A percentile compares a stretch with the other conserved stretches of the same genome.
These are phyloP conservation scores for Cyphomyrus discorhynchus DNA, from an alignment of 2,113 vertebrate genomes.

Conservation along the genomic window DNA sequence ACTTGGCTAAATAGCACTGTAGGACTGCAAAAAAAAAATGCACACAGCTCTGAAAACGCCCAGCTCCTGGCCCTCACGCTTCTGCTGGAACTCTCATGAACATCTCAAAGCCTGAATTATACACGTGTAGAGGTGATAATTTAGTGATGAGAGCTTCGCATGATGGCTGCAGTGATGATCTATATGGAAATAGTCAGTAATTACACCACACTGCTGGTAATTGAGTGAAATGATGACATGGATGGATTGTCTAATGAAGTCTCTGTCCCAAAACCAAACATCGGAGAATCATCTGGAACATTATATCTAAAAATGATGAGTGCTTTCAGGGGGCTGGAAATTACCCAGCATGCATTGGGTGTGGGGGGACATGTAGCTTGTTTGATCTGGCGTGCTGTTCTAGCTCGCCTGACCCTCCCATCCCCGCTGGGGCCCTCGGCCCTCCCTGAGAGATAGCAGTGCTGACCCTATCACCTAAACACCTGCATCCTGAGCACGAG, in stretches of 20 bases:
- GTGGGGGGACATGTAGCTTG: not conserved
- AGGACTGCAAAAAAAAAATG: not conserved
- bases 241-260: conserved; percentile 6
- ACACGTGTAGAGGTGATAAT: not conserved
- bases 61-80: not conserved
- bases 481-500: conserved; percentile 66
- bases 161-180: not conserved
- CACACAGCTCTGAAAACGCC: not conserved
- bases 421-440: not conserved
- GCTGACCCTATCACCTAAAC: conserved; percentile 13
- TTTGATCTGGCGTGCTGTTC: conserved; percentile 5
- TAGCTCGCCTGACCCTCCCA: not conserved
- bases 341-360: not conserved
- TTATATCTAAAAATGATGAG: not conserved
- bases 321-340: conserved; percentile 18
- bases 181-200: conserved; percentile 1
- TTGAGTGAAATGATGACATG: conserved; percentile 6
- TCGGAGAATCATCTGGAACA: not conserved
- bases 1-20: not conserved
- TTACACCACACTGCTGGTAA: not conserved
- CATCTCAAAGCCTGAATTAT: not conserved
- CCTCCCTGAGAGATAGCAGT: not conserved
- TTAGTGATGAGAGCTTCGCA: not conserved
- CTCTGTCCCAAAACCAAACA: not conserved
- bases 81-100: not conserved